Percentiles rank a stretch among this genome's conserved stretches.
phyloP scores from a whole-genome alignment of 2,113 vertebrate genomes.

The Anhinga rufa region DNA sequence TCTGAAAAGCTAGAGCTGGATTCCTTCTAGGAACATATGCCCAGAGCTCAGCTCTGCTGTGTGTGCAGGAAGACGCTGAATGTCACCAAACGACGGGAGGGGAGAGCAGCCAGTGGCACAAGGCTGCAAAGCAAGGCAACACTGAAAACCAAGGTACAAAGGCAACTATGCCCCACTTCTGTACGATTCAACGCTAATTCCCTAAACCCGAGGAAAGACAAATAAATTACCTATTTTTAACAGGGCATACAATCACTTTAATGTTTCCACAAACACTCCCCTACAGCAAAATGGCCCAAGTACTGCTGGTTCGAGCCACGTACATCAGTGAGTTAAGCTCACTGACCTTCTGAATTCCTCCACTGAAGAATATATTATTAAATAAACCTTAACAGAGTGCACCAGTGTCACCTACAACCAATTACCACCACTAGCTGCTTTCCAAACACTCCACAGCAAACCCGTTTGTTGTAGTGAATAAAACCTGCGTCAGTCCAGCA shows the following conservation, averaged over 20 bases:
- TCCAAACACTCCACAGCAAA: slow-evolving; percentile 55
- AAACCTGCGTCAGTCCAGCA: slow-evolving; percentile 47
- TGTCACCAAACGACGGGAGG: neutral
- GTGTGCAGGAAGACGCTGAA: neutral
- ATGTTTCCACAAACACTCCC: neutral
- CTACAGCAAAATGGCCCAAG: neutral
- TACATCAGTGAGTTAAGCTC: neutral
- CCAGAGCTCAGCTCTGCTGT: neutral
- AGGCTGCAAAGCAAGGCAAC: neutral
- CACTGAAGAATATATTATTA: neutral
- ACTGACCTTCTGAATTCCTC: neutral
- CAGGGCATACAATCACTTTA: neutral
- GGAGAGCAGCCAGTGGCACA: neutral
- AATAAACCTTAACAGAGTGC: slow-evolving; percentile 50
- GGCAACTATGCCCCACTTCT: neutral
- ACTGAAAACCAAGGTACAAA: neutral
- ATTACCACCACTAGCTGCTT: slow-evolving; percentile 34
- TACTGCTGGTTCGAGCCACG: accelerated
- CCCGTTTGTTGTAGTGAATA: slow-evolving; percentile 31
- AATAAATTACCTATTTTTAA: neutral
- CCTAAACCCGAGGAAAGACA: neutral
- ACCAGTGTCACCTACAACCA: slow-evolving; percentile 53
- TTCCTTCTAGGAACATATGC: slow-evolving; percentile 7
- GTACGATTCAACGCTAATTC: neutral
- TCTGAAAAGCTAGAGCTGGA: slow-evolving; percentile 27